Evolutionary conservation across 2,113 vertebrate species (phyloP).

Genomic region (Lynx canadensis): DNA sequence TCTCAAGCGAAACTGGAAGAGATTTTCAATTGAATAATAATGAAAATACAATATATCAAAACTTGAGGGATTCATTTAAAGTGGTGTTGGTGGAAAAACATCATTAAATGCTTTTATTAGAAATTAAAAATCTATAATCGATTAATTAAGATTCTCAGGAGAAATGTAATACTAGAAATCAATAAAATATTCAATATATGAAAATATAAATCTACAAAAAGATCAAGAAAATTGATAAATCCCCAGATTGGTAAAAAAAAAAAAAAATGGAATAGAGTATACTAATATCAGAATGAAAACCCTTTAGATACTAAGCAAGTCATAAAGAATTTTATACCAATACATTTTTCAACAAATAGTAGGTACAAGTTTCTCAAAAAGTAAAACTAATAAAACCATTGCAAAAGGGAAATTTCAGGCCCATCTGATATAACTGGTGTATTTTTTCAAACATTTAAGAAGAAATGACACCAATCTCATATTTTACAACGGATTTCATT

Average conservation of each 20-base stretch:
- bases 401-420: not conserved
- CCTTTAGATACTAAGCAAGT: not conserved
- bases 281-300: not conserved
- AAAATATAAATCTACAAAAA: not conserved
- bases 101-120: not conserved
- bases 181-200: not conserved
- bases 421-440: not conserved
- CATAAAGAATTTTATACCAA: not conserved
- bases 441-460: not conserved
- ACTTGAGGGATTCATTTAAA: not conserved
- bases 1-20: not conserved
- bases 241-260: not conserved
- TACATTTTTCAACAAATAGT: not conserved
- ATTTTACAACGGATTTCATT: not conserved
- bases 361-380: not conserved
- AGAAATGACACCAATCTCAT: not conserved
- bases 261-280: not conserved
- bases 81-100: not conserved
- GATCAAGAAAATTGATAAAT: not conserved
- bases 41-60: not conserved
- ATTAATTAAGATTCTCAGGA: not conserved
- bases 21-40: not conserved
- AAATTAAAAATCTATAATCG: not conserved
- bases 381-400: not conserved
- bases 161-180: not conserved